These are phyloP conservation scores for Nixonia krombeini DNA, from an alignment of 1,140 invertebrate species.

Conservation along the genomic window DNA sequence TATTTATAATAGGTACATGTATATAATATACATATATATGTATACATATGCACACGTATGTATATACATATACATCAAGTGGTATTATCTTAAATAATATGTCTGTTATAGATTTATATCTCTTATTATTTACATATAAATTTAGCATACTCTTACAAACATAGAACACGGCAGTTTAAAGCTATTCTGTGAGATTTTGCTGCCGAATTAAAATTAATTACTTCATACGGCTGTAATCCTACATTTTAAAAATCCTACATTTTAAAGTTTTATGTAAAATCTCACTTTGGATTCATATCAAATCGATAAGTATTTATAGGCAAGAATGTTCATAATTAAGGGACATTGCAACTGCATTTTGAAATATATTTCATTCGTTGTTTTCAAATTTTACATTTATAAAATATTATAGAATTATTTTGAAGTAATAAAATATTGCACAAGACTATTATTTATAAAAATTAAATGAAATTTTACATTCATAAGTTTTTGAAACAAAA, in stretches of 20 bases:
- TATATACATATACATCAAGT: conserved; percentile 5
- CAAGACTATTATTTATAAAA: background rate
- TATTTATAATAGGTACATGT: background rate
- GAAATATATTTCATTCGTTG: no score
- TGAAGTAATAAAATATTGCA: background rate
- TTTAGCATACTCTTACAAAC: conserved; percentile 6
- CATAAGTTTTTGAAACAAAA: no score
- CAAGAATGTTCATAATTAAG: no score
- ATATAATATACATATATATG: background rate
- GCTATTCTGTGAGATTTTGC: background rate
- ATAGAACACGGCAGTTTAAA: conserved; percentile 17
- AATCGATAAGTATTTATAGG: no score
- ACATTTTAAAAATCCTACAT: background rate
- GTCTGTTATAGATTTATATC: background rate
- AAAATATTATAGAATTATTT: background rate
- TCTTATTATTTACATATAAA: conserved; percentile 13
- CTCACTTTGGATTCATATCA: background rate
- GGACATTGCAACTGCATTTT: no score
- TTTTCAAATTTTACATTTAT: background rate
- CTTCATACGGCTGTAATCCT: background rate
- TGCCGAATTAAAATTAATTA: background rate
- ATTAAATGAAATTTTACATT: background rate
- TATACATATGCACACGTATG: conserved; percentile 4
- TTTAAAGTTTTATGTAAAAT: background rate
- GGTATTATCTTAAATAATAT: no score